Evolutionary conservation across 2,797 vertebrate species (phyloP).

Genomic region (Craterocephalus amniculus): DNA sequence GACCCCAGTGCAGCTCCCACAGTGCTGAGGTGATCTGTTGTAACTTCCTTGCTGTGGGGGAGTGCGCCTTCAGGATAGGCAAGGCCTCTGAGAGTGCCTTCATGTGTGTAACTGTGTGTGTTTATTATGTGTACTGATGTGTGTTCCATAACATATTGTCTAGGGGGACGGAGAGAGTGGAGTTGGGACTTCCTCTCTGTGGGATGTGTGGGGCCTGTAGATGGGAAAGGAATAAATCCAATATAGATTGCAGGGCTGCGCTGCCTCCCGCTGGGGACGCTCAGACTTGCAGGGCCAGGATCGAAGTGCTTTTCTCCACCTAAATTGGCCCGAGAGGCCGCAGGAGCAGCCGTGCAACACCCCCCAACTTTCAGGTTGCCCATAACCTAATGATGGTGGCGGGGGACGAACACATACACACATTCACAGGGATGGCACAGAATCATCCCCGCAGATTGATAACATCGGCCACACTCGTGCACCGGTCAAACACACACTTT

Average conservation of each 20-base stretch:
- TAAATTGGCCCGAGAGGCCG: slow-evolving; percentile 79
- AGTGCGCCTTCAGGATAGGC: slow-evolving; percentile 72
- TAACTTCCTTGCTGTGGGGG: slow-evolving; percentile 82
- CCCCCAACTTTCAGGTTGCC: slow-evolving; percentile 67
- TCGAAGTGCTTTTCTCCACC: slow-evolving; percentile 82
- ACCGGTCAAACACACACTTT: slow-evolving; percentile 53
- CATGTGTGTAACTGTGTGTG: slow-evolving; percentile 55
- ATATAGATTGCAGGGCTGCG: slow-evolving; percentile 86
- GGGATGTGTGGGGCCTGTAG: slow-evolving; percentile 80
- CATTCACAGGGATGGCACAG: slow-evolving; percentile 30
- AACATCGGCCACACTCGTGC: slow-evolving; percentile 51
- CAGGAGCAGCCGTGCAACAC: slow-evolving; percentile 66
- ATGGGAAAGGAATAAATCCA: slow-evolving; percentile 86
- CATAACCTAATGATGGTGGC: slow-evolving; percentile 79
- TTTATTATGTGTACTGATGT: slow-evolving; percentile 73
- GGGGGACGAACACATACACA: slow-evolving; percentile 32
- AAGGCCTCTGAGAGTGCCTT: slow-evolving; percentile 48
- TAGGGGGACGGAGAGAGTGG: slow-evolving; percentile 70
- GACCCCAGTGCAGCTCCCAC: slow-evolving; percentile 73
- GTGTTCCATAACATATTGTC: slow-evolving; percentile 79
- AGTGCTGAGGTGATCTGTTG: slow-evolving; percentile 75
- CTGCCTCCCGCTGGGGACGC: slow-evolving; percentile 80
- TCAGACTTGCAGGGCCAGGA: slow-evolving; percentile 80
- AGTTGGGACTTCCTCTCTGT: slow-evolving; percentile 80
- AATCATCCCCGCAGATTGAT: slow-evolving; percentile 54